Conservation (phyloP, 92 coral and sea anemone species). For the Desmophyllum pertusum region DNA sequence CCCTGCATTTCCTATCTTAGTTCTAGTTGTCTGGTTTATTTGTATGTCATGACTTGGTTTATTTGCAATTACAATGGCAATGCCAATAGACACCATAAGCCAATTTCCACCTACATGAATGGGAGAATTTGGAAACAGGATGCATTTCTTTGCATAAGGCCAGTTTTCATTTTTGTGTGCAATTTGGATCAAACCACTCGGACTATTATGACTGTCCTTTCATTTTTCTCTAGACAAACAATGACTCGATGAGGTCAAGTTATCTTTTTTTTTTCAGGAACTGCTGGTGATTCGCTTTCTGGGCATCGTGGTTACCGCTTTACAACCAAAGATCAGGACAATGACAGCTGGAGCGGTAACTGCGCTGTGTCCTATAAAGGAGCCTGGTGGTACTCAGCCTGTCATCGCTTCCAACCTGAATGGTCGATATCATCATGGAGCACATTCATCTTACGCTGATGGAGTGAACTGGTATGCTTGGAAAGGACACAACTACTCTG, state of each 20-base stretch:
- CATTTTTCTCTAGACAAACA: no score
- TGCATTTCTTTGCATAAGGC: no score
- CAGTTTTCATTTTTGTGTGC: no score
- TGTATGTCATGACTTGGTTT: no score
- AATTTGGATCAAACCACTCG: no score
- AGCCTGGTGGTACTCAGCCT: constrained; percentile 39
- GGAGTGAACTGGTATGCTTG: constrained; percentile 43
- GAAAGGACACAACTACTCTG: constrained; percentile 49
- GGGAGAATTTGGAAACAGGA: no score
- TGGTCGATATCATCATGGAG: constrained; percentile 27
- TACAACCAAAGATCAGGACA: constrained; percentile 45
- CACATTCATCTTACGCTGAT: constrained; percentile 31
- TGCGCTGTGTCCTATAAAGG: constrained; percentile 29
- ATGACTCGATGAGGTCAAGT: no score
- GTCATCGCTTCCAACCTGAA: constrained; percentile 46
- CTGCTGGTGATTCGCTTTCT: constrained; percentile 29
- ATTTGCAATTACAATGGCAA: no score
- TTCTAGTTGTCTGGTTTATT: no score
- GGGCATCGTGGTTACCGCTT: constrained; percentile 1
- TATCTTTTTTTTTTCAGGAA: constrained; percentile 16
- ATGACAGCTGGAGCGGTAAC: not conserved
- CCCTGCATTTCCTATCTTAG: no score
- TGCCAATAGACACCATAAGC: no score
- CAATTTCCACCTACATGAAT: no score
- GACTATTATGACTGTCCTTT: not conserved